phyloP scores from a whole-genome alignment of 2,888 invertebrate genomes.

The Pheosia tremula region DNA sequence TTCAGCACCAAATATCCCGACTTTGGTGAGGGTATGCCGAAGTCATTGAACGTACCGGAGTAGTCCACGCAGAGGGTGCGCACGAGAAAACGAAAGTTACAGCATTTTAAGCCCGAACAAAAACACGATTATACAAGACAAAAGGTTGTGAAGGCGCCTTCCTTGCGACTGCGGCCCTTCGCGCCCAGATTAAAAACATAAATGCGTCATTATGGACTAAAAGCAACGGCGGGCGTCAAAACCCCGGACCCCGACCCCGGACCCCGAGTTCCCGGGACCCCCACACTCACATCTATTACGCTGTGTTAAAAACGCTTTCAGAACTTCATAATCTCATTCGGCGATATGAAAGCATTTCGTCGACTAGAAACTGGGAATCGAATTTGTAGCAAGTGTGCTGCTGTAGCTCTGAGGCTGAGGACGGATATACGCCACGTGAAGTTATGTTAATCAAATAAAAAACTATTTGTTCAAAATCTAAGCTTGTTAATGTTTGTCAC shows the following conservation, averaged over 20 bases:
- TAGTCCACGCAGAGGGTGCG: not conserved
- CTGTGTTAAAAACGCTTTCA: constrained; percentile 6
- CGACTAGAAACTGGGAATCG: not conserved
- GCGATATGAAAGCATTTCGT: constrained; percentile 5
- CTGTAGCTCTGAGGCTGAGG: not conserved
- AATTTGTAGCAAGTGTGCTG: not conserved
- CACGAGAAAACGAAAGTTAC: not conserved
- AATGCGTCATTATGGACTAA: constrained; percentile 41
- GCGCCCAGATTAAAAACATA: constrained; percentile 40
- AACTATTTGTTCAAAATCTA: not conserved
- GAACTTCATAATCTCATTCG: constrained; percentile 1
- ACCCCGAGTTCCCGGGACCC: not conserved
- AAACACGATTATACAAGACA: constrained; percentile 24
- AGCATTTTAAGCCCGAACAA: constrained; percentile 8
- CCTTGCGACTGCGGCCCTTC: constrained; percentile 29
- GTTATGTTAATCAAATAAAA: not conserved
- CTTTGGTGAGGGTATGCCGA: not conserved
- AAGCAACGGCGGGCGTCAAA: constrained; percentile 35
- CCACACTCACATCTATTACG: not conserved
- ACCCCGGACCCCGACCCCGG: too few species aligned
- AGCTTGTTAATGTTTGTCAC: too few species aligned
- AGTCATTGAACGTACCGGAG: not conserved
- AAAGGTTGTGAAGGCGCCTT: constrained; percentile 18
- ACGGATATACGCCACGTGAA: constrained; percentile 2
- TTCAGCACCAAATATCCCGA: not conserved